Percentiles rank a stretch among this genome's conserved stretches.
Evolutionary conservation across 1,140 invertebrate genomes (phyloP).

Genomic region (Drosophila navojoa): DNA sequence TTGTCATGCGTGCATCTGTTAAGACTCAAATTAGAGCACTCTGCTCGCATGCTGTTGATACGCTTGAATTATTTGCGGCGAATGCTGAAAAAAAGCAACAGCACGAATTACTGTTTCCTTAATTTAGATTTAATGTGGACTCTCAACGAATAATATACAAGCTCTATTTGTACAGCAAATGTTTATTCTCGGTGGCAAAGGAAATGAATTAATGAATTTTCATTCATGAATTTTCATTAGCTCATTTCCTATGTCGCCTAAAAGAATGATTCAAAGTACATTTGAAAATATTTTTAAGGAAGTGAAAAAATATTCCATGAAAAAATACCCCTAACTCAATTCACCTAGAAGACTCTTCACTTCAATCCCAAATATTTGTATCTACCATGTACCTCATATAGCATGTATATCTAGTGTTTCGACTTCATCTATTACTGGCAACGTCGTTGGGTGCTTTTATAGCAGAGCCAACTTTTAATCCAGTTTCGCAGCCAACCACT

Average conservation of each 20-base stretch:
- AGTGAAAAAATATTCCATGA: too few relatives aligned
- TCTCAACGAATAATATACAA: not conserved
- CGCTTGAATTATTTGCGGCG: slow-evolving; percentile 51
- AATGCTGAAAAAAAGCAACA: slow-evolving; percentile 9
- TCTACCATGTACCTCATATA: not conserved
- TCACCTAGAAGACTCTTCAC: not conserved
- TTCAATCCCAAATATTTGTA: not conserved
- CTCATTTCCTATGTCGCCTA: too few relatives aligned
- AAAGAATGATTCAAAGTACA: too few relatives aligned
- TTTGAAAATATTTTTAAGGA: too few relatives aligned
- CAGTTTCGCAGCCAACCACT: slow-evolving; percentile 44
- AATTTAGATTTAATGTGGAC: not conserved
- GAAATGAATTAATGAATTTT: too few relatives aligned
- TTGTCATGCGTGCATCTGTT: slow-evolving; percentile 49
- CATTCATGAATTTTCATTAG: too few relatives aligned
- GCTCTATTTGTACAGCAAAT: too few relatives aligned
- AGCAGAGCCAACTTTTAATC: slow-evolving; percentile 44
- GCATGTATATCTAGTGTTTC: slow-evolving; percentile 12
- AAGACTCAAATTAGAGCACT: slow-evolving; percentile 65
- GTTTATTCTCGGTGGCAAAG: too few relatives aligned
- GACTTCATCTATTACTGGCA: slow-evolving; percentile 25
- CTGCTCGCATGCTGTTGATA: slow-evolving; percentile 43
- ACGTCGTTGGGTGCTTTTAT: slow-evolving; percentile 6
- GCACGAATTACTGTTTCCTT: slow-evolving; percentile 12
- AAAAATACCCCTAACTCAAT: too few relatives aligned